A percentile compares a stretch with the other conserved stretches of the same genome.
Conservation (phyloP, 2,113 vertebrate genomes). For the Marcusenius ussheri region DNA sequence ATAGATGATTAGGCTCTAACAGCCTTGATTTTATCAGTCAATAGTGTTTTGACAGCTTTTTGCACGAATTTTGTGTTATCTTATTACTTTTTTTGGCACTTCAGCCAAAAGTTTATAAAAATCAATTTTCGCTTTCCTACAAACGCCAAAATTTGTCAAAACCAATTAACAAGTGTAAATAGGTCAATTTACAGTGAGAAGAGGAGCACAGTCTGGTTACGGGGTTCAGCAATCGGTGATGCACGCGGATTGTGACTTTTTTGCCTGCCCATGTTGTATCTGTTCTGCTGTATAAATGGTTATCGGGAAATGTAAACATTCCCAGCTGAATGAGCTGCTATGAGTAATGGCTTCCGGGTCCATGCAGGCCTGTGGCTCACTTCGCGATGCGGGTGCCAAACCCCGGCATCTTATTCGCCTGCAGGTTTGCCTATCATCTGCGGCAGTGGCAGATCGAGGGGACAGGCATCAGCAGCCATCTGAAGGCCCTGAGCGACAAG, state of each 20-base stretch:
- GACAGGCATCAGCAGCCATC: slow-evolving; percentile 95
- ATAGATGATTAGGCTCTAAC: neutral
- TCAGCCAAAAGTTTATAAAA: neutral
- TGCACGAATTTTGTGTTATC: neutral
- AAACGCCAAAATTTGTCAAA: neutral
- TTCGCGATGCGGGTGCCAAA: neutral
- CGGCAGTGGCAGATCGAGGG: slow-evolving; percentile 99
- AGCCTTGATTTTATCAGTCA: neutral
- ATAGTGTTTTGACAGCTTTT: neutral
- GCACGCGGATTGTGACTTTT: neutral
- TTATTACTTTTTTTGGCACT: neutral
- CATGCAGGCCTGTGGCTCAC: neutral
- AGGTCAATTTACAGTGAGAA: neutral
- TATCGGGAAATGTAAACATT: neutral
- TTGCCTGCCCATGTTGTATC: neutral
- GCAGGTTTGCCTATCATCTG: slow-evolving; percentile 94
- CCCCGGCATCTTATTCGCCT: neutral
- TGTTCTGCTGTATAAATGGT: neutral
- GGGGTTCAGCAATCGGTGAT: neutral
- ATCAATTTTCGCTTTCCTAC: neutral
- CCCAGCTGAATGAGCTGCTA: neutral
- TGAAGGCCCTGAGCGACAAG: slow-evolving; percentile 96
- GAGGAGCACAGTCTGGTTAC: neutral
- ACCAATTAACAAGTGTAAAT: neutral
- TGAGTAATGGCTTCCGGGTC: neutral